These are phyloP conservation scores for Lethocerus indicus DNA, from an alignment of 1,140 invertebrate genomes.

Conservation along the genomic window DNA sequence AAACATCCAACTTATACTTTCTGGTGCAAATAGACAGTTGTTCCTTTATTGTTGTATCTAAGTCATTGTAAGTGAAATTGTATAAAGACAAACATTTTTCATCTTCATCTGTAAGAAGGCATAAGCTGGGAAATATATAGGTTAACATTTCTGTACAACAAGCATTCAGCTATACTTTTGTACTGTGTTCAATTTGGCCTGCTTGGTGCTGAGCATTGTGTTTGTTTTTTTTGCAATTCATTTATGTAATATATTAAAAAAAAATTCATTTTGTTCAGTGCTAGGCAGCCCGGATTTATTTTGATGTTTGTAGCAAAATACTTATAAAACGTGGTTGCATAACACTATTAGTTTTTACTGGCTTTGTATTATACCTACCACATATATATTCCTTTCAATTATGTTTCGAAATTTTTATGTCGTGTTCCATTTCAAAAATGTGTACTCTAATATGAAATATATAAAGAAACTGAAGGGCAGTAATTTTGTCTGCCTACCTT, in stretches of 20 bases:
- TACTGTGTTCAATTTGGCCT: slow-evolving; percentile 10
- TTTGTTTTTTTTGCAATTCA: slow-evolving; percentile 3
- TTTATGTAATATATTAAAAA: slow-evolving; percentile 1
- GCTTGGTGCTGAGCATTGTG: slow-evolving; percentile 10
- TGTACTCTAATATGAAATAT: no score
- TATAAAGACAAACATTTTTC: background rate
- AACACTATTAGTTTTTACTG: background rate
- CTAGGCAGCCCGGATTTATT: slow-evolving; percentile 5
- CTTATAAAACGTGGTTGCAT: slow-evolving; percentile 16
- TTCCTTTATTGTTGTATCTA: slow-evolving; percentile 14
- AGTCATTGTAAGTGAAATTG: slow-evolving; percentile 7
- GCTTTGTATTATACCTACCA: no score
- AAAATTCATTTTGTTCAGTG: slow-evolving; percentile 6
- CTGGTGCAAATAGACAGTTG: slow-evolving; percentile 5
- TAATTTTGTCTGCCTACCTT: no score
- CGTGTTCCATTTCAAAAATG: no score
- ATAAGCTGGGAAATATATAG: slow-evolving; percentile 2
- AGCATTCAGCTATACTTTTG: slow-evolving; percentile 13
- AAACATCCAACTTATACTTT: background rate
- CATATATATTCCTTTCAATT: no score
- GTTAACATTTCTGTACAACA: slow-evolving; percentile 1
- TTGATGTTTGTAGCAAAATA: slow-evolving; percentile 17
- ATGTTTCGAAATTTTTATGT: no score
- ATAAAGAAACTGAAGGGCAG: no score
- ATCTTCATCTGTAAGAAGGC: slow-evolving; percentile 5